Conservation (phyloP, 2,888 invertebrate genomes). For the Saturnia pavonia region DNA sequence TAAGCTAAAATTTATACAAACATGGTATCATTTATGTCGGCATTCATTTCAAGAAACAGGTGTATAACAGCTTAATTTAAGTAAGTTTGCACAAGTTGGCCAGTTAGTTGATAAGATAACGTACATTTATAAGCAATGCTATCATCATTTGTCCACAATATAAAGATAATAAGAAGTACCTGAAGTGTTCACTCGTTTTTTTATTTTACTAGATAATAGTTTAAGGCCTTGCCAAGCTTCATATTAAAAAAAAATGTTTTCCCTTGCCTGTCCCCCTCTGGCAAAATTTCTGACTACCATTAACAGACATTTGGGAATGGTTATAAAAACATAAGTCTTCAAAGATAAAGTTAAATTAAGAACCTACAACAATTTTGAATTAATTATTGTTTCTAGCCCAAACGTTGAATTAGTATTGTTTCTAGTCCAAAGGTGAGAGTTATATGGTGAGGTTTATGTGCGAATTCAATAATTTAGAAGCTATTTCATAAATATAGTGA, state of each 20-base stretch:
- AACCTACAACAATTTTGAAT: too few relatives aligned
- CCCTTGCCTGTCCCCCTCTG: too few relatives aligned
- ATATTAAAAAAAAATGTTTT: too few relatives aligned
- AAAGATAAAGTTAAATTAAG: too few relatives aligned
- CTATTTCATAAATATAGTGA: neutral
- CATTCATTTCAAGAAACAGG: slow-evolving; percentile 2
- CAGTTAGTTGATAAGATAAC: slow-evolving; percentile 4
- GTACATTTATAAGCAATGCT: slow-evolving; percentile 11
- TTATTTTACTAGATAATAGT: too few relatives aligned
- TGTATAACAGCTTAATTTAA: neutral
- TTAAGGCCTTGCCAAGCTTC: too few relatives aligned
- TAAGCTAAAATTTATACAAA: neutral
- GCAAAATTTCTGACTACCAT: too few relatives aligned
- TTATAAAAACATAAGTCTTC: too few relatives aligned
- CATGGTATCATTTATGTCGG: neutral
- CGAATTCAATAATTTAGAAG: neutral
- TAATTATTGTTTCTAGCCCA: too few relatives aligned
- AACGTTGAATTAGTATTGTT: neutral
- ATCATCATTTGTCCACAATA: neutral
- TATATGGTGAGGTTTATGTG: neutral
- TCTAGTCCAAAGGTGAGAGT: too few relatives aligned
- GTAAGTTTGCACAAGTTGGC: slow-evolving; percentile 2
- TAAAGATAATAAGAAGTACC: neutral
- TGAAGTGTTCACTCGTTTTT: too few relatives aligned
- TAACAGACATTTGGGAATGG: too few relatives aligned